Base-by-base conservation (phyloP, 1,140 invertebrate genomes). In the Teleopsis dalmanni region DNA sequence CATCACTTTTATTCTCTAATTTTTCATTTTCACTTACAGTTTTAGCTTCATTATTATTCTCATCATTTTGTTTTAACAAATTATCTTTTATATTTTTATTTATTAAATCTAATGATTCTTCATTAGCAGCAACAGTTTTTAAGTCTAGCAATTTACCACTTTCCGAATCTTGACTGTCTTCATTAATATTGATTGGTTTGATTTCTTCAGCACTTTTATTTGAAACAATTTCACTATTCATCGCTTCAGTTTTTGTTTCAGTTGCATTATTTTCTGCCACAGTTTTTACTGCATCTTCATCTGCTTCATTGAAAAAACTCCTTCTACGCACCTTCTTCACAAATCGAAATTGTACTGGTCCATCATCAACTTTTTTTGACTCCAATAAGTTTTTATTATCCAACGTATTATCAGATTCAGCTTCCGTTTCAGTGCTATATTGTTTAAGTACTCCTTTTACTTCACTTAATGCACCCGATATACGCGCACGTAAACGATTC, bases 361-460 rank as follows among this genome's bases (percentile, higher is more conserved):
- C 27, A 23, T 38, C 42, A 19, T 40, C 31, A 26, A 2, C 10
- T 18, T 47, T 10, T 4, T 46, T n/a, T 13, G 42, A n/a, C 9
- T 51, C 44, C 16, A 19, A 33, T n/a, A 16, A 3, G 23, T 59
- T 57, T 8, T 54, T 54, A 13, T 3, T 8, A 4, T 3, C 3
- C 5, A 27, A 11, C 22, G 7, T 22, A 21, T 46, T 23, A 10
- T 46, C 43, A 23, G 16, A 41, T 19, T 51, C 49, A 25, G 10
- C 22, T 25, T 62, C 59, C 13, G 54, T 56, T 23, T 68, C 65
- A 2, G 60, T 62, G 45, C 65, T 68, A 36, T 69, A 66, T 33
- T 69, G 60, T 37, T 65, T 66, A 1, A 69, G 49, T 8, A 69
- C 65, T 1, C 51, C 56, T 33, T 69, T 69, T 0, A 69, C 65